Percentiles rank a stretch among this genome's conserved stretches.
Conservation (phyloP, 2,888 invertebrate genomes). For the Sphaerophoria rueppellii region DNA sequence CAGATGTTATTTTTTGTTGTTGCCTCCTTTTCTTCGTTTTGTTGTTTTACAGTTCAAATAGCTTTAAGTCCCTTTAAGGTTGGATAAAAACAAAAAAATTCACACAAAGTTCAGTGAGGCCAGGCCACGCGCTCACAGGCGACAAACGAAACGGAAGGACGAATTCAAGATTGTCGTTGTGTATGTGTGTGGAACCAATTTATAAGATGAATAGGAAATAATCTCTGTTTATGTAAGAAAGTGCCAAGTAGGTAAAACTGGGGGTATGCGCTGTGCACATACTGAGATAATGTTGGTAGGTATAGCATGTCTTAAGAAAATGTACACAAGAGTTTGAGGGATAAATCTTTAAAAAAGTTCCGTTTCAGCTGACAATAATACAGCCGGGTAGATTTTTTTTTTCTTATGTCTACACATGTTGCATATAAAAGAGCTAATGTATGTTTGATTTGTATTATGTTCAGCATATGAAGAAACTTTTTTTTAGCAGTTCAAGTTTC, state of each 20-base stretch:
- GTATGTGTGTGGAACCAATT: slow-evolving; percentile 13
- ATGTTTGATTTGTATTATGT: slow-evolving; percentile 10
- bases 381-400: not conserved
- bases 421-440: slow-evolving; percentile 29
- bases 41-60: slow-evolving; percentile 16
- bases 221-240: slow-evolving; percentile 12
- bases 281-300: not conserved
- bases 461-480: not conserved
- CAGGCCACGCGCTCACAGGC: not conserved
- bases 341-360: slow-evolving; percentile 30
- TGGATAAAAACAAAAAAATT: slow-evolving; percentile 16
- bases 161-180: not conserved
- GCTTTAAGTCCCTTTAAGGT: slow-evolving; percentile 42
- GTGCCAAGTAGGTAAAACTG: not conserved
- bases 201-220: slow-evolving; percentile 33
- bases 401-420: slow-evolving; percentile 7
- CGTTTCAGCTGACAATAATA: slow-evolving; percentile 17
- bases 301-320: not conserved
- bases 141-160: not conserved
- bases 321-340: slow-evolving; percentile 23
- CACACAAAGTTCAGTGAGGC: not conserved
- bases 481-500: slow-evolving; percentile 3
- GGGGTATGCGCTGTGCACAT: not conserved
- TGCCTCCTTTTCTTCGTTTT: not conserved
- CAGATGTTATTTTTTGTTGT: slow-evolving; percentile 5